Base-by-base conservation (phyloP, 2,113 vertebrate genomes). In the Rostratula benghalensis region DNA sequence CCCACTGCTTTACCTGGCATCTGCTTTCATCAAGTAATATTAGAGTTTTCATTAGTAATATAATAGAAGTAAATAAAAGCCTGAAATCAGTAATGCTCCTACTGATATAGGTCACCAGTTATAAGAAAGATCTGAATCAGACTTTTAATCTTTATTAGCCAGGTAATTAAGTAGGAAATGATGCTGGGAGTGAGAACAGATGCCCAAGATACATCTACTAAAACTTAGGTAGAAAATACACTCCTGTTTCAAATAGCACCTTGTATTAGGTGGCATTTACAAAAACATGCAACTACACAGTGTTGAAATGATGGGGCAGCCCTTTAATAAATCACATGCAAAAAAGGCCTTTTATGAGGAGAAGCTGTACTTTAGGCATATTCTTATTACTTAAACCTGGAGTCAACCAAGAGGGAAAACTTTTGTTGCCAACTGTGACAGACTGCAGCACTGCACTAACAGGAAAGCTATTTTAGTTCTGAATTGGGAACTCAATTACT, bases 391-490 rank as follows among this genome's bases (percentile, higher is more conserved):
- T 88, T 78, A 89, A 91, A 80, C 33, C 83, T 73, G 28, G 64
- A 93, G 51, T 93, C 90, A 83, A 83, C 77, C 6, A 4, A 93
- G 80, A 94, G 53, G 87, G 77, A 95, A 95, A 95, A 57, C 30
- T 78, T 59, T 48, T 0, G 0, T 56, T 95, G 89, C 90, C 92
- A 93, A 83, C 92, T 81, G 88, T 94, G 94, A 89, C 90, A 93
- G 83, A 86, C 83, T 95, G 92, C 76, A 93, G 92, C 76, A 79
- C 76, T 91, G 91, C 92, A 61, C 63, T 71, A 84, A 92, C 83
- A 93, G 95, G 94, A 96, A 94, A 50, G 83, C 89, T 96, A 89
- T 92, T 97, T 95, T 95, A 60, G 78, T 75, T 95, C 90, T 68
- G 92, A 83, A 84, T 43, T 85, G 60, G 68, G 89, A 94, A 92